These are phyloP conservation scores for Cacatua alba DNA, from an alignment of 2,113 vertebrate genomes.

Conservation along the genomic window DNA sequence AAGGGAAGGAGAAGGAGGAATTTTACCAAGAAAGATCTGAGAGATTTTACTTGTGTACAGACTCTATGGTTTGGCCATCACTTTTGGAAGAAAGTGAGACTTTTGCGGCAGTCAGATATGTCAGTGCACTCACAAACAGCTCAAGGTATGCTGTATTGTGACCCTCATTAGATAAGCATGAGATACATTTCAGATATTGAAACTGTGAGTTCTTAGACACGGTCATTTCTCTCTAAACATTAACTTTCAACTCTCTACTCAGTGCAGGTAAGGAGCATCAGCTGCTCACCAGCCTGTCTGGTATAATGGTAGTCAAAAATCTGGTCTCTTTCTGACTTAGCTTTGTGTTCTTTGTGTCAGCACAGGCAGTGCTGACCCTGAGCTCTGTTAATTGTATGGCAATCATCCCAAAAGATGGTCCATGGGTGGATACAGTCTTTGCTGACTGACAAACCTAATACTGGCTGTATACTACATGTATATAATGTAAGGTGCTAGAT, in stretches of 20 bases:
- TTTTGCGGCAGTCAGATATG: neutral
- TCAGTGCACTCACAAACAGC: neutral
- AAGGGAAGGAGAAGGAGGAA: neutral
- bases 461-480: no score
- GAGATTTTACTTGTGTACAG: neutral
- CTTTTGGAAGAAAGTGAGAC: neutral
- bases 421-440: neutral
- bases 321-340: neutral
- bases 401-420: neutral
- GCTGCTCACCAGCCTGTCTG: neutral
- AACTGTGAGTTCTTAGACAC: neutral
- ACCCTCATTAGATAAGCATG: neutral
- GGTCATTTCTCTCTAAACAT: neutral
- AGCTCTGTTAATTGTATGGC: neutral
- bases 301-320: neutral
- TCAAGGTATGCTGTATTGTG: accelerated
- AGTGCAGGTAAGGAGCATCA: neutral
- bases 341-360: neutral
- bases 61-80: neutral
- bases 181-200: neutral
- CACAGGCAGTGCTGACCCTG: neutral
- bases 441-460: neutral
- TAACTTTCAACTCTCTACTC: neutral
- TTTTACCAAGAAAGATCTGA: neutral
- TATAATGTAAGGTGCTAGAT: accelerated